Conservation (phyloP, 2,113 vertebrate genomes). For the Vicugna pacos region DNA sequence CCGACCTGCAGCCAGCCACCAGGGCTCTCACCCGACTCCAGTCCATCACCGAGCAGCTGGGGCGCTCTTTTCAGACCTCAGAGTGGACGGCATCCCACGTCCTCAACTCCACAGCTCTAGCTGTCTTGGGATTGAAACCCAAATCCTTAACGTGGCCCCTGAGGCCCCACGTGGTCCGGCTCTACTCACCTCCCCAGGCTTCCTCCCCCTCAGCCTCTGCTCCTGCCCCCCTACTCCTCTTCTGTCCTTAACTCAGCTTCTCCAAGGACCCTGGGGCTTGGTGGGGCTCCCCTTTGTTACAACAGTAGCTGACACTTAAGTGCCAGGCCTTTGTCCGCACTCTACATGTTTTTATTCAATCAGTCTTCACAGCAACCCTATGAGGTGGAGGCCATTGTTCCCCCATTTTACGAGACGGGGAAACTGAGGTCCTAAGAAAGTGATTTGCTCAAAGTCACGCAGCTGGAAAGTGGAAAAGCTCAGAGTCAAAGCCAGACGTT, state of each 20-base stretch:
- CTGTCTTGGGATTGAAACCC: background rate
- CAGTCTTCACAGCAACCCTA: background rate
- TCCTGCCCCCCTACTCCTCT: background rate
- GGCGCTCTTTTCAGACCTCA: background rate
- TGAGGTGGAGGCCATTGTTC: background rate
- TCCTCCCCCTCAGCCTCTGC: background rate
- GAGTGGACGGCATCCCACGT: background rate
- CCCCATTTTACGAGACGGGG: background rate
- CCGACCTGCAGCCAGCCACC: background rate
- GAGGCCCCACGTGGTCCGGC: background rate
- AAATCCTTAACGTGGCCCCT: background rate
- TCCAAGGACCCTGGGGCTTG: background rate
- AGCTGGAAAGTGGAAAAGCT: background rate
- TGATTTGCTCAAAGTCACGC: background rate
- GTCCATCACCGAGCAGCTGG: rapidly evolving
- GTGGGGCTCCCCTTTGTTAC: background rate
- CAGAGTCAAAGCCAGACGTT: background rate
- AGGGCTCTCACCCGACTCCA: rapidly evolving
- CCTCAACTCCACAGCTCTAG: background rate
- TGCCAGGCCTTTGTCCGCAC: background rate
- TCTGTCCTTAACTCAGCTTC: background rate
- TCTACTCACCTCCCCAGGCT: background rate
- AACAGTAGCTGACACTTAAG: background rate
- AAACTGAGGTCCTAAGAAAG: background rate
- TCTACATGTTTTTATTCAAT: background rate